A percentile compares a stretch with the other conserved stretches of the same genome.
Evolutionary conservation across 2,797 vertebrate species (phyloP).

Genomic region (Urosaurus nigricauda): DNA sequence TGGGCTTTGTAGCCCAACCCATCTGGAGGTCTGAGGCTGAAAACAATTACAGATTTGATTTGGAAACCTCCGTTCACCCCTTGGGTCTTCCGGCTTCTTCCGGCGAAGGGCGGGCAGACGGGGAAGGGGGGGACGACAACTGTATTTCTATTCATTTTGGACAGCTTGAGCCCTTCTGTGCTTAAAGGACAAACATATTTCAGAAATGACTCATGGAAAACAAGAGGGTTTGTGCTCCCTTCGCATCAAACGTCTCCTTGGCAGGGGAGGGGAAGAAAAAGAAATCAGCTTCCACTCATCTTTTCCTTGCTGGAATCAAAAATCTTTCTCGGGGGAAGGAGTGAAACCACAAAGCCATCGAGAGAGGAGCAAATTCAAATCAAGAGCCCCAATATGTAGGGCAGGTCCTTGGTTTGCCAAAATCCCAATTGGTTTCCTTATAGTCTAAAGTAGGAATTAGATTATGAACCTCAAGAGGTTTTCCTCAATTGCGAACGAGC

Average conservation of each 20-base stretch:
- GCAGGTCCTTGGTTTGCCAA: too few species aligned
- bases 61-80: not conserved
- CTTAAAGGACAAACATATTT: not conserved
- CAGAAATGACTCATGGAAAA: conserved; percentile 16
- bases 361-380: too few species aligned
- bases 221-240: not conserved
- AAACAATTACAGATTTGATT: not conserved
- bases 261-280: too few species aligned
- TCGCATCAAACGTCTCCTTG: not conserved
- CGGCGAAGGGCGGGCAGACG: too few species aligned
- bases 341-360: accelerated
- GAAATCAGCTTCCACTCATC: too few species aligned
- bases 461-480: too few species aligned
- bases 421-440: too few species aligned
- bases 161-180: not conserved
- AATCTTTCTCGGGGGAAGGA: not conserved
- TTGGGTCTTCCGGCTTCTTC: not conserved
- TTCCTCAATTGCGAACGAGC: too few species aligned
- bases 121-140: not conserved
- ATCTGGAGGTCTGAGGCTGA: not conserved
- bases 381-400: too few species aligned
- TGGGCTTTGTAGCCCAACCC: too few species aligned
- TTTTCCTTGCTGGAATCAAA: not conserved
- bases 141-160: not conserved
- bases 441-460: too few species aligned